phyloP scores from a whole-genome alignment of 2,888 invertebrate genomes.

The Pediacus dermestoides region DNA sequence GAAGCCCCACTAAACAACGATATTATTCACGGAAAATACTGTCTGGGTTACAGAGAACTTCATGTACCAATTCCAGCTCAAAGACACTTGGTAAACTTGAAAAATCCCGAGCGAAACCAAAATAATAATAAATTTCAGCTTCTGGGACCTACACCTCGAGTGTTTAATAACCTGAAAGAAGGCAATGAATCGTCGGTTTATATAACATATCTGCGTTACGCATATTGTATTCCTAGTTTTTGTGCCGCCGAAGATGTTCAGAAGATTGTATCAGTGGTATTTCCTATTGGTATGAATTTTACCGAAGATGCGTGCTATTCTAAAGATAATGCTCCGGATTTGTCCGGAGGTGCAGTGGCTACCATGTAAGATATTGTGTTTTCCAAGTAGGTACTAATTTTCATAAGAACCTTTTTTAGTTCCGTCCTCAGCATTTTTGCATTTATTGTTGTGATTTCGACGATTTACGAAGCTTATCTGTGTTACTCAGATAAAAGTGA shows the following conservation, averaged over 20 bases:
- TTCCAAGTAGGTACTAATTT: no score
- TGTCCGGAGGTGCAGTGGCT: slow-evolving; percentile 13
- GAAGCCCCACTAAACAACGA: slow-evolving; percentile 2
- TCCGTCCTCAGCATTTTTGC: no score
- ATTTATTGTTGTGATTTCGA: not conserved
- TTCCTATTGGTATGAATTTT: not conserved
- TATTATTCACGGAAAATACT: slow-evolving; percentile 15
- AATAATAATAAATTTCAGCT: no score
- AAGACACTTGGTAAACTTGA: no score
- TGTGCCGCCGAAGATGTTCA: slow-evolving; percentile 14
- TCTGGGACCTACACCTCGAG: no score
- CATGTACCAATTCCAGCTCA: no score
- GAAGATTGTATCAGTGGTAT: not conserved
- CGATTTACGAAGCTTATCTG: slow-evolving; percentile 8
- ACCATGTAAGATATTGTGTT: slow-evolving; percentile 16
- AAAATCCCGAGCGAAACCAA: no score
- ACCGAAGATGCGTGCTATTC: slow-evolving; percentile 15
- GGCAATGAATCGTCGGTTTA: no score
- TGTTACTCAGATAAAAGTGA: slow-evolving; percentile 3
- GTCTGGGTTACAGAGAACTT: no score
- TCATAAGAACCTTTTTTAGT: no score
- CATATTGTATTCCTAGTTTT: slow-evolving; percentile 12
- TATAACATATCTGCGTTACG: no score
- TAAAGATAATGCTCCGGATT: slow-evolving; percentile 13
- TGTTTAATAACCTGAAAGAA: no score